phyloP scores from a whole-genome alignment of 2,113 vertebrate species.

The Mormyrus iriodes region DNA sequence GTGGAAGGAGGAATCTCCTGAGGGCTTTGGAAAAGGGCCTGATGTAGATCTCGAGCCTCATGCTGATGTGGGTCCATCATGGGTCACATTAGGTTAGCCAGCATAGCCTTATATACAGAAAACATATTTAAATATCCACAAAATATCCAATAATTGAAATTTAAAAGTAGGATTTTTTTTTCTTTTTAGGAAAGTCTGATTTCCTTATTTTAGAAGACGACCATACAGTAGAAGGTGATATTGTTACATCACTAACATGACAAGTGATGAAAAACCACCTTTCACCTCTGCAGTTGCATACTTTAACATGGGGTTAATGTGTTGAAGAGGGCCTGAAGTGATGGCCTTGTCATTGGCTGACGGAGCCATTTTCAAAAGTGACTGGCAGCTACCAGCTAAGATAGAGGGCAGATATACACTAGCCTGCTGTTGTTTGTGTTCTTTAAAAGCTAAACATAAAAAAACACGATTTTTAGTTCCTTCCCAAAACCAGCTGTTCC shows the following conservation, averaged over 20 bases:
- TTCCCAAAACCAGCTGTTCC: not conserved
- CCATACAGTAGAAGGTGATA: not conserved
- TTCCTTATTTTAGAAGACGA: not conserved
- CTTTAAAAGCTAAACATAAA: not conserved
- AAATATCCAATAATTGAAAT: not conserved
- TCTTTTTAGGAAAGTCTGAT: not conserved
- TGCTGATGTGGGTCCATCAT: not conserved
- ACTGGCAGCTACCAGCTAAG: not conserved
- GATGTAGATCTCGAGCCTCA: not conserved
- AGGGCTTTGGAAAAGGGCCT: not conserved
- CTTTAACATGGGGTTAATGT: not conserved
- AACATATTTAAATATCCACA: not conserved
- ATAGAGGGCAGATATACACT: not conserved
- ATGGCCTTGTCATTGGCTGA: not conserved
- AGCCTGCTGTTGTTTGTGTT: not conserved
- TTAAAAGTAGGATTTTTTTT: not conserved
- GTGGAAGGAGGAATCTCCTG: not conserved
- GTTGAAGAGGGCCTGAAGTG: not conserved
- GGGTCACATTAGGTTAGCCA: not conserved
- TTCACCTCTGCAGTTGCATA: not conserved
- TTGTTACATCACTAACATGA: not conserved
- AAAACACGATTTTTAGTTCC: not conserved
- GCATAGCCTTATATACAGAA: not conserved
- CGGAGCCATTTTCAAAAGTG: not conserved
- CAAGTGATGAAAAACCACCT: not conserved